These are phyloP conservation scores for Neogobius melanostomus DNA, from an alignment of 2,113 vertebrate species.

Conservation along the genomic window DNA sequence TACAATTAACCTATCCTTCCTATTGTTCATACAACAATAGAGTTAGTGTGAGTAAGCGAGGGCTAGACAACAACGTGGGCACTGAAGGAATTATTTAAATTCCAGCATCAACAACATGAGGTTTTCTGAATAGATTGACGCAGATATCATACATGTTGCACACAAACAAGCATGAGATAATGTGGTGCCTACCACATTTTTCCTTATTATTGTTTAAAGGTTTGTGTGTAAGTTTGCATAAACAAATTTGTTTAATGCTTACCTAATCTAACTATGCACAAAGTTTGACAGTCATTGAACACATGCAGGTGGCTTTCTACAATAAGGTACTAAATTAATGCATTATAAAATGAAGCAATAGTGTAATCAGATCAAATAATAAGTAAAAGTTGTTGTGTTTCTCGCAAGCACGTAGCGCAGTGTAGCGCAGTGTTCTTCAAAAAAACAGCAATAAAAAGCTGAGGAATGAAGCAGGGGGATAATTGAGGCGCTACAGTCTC, in stretches of 20 bases:
- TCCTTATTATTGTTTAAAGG: too few relatives aligned
- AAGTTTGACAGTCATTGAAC: too few relatives aligned
- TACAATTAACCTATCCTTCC: conserved; percentile 49
- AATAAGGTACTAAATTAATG: not conserved
- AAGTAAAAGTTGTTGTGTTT: conserved; percentile 8
- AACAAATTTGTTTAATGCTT: not conserved
- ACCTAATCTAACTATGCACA: not conserved
- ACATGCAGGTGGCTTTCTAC: not conserved
- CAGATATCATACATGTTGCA: not conserved
- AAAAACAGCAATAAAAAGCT: conserved; percentile 48
- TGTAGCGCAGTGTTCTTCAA: conserved; percentile 9
- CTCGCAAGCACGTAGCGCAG: not conserved
- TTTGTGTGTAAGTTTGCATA: too few relatives aligned
- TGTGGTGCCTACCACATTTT: too few relatives aligned
- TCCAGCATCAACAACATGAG: conserved; percentile 31
- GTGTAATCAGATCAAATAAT: conserved; percentile 11
- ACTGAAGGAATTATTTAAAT: conserved; percentile 52
- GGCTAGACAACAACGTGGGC: conserved; percentile 29
- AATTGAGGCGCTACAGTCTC: conserved; percentile 53
- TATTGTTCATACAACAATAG: conserved; percentile 64
- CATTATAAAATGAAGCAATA: conserved; percentile 2
- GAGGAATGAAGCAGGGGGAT: conserved; percentile 52
- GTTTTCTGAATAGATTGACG: not conserved
- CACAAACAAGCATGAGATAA: not conserved
- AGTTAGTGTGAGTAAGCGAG: conserved; percentile 49